Conservation (phyloP, 2,113 vertebrate species). For the Notothenia coriiceps region DNA sequence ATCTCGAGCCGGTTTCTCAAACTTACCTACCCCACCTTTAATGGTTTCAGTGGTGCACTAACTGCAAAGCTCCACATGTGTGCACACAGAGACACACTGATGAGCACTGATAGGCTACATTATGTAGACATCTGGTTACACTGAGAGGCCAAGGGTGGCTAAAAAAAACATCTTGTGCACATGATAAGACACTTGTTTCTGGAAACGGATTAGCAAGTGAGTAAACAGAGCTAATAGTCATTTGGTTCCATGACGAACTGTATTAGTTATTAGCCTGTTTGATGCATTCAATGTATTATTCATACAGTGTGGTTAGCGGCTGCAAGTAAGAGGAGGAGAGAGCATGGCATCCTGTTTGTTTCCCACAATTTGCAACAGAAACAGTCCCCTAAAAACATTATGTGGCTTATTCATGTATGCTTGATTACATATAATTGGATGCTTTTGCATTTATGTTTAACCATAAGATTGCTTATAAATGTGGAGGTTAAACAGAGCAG, state of each 20-base stretch:
- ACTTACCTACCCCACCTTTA: too few relatives aligned
- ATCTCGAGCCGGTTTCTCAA: too few relatives aligned
- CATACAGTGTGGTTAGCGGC: conserved; percentile 26
- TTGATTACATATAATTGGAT: conserved; percentile 3
- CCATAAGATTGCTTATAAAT: not conserved
- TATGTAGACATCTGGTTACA: conserved; percentile 25
- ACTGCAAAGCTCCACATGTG: not conserved
- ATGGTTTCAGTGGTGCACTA: conserved; percentile 5
- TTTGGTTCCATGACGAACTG: conserved; percentile 56
- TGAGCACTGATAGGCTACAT: not conserved
- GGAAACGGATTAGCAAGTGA: conserved; percentile 46
- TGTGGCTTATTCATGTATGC: not conserved
- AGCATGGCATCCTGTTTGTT: conserved; percentile 15
- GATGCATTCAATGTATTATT: conserved; percentile 60
- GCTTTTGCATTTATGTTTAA: not conserved
- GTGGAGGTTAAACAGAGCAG: not conserved
- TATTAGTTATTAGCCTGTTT: conserved; percentile 44
- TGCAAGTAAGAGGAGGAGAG: conserved; percentile 30
- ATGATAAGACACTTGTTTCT: conserved; percentile 35
- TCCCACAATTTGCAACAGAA: not conserved
- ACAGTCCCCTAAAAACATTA: not conserved
- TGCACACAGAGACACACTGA: conserved; percentile 4
- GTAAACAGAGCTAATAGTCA: conserved; percentile 52
- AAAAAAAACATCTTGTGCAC: conserved; percentile 46
- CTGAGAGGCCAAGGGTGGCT: conserved; percentile 27